A percentile compares a stretch with the other conserved stretches of the same genome.
Conservation (phyloP, 2,113 vertebrate genomes). For the Mormyrus lacerda region DNA sequence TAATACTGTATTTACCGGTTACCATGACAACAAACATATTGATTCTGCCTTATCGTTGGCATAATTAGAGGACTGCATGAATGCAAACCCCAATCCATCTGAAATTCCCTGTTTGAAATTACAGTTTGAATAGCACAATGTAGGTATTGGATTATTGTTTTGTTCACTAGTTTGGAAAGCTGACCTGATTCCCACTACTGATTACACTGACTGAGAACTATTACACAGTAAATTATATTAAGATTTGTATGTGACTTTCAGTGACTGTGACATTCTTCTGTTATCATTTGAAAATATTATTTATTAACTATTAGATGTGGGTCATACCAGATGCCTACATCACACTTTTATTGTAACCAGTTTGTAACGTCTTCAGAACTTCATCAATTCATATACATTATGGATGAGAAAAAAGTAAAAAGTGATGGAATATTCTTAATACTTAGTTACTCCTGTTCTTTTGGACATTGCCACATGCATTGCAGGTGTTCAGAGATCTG, state of each 20-base stretch:
- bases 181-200: not conserved
- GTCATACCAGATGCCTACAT: not conserved
- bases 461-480: not conserved
- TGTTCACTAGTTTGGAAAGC: not conserved
- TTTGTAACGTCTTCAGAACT: not conserved
- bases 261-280: not conserved
- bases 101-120: not conserved
- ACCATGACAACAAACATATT: not conserved
- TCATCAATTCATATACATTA: not conserved
- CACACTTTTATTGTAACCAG: not conserved
- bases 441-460: not conserved
- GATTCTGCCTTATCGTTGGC: not conserved
- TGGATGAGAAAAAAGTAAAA: not conserved
- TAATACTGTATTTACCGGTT: not conserved
- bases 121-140: not conserved
- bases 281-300: not conserved
- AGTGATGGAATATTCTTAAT: not conserved
- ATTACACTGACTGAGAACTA: no score
- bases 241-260: not conserved
- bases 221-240: not conserved
- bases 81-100: not conserved
- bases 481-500: not conserved
- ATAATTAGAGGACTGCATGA: not conserved
- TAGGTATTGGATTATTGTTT: not conserved
- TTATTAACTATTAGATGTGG: not conserved